Evolutionary conservation across 2,113 vertebrate species (phyloP), one percentile per base, ranked within the genome.

Genomic region (Mesoclemmys tuberculata): DNA sequence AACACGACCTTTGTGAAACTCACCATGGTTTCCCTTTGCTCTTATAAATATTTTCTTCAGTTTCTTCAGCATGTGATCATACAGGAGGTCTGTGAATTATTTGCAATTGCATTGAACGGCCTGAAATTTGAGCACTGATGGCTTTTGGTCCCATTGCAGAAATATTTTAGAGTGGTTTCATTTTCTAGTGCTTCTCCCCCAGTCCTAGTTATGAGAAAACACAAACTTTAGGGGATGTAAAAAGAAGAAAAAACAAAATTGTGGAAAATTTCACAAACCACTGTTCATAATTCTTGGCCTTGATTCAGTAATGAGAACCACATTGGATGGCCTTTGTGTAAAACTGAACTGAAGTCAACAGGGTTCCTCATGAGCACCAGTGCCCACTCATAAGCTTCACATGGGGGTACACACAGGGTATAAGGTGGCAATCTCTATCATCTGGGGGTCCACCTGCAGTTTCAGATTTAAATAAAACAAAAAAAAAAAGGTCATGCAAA

Each of bases 391-490:
- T n/a, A 64, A 64, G 14, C 16, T 18, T 68, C 35, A 68, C 64
- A 44, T 11, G 38, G 38, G 41, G 24, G 24, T 12, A 26, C 71
- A 44, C 38, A 27, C 38, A 41, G 22, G 11, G 38, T 75, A 4
- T 75, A 14, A 75, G 88, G 74, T 91, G 93, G 8, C n/a, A 74
- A 46, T 90, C 8, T 35, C 18, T 35, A 68, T 68, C 31, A 19
- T 80, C 31, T n/a, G 83, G 10, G 87, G 80, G 93, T 90, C 83
- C 2, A 29, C 3, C 74, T 91, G 3, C 16, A 68, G 56, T 71
- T 94, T 80, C 21, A 74, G 91, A 78, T 90, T 74, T 87, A 85
- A 89, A 88, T 10, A 74, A 21, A 80, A 91, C 5, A 89, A 83
- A 83, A 92, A 71, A 79, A 3, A 92, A 86, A 88, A 6, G 56